phyloP scores from a whole-genome alignment of 2,888 invertebrate genomes.

The Diarsia dahlii region DNA sequence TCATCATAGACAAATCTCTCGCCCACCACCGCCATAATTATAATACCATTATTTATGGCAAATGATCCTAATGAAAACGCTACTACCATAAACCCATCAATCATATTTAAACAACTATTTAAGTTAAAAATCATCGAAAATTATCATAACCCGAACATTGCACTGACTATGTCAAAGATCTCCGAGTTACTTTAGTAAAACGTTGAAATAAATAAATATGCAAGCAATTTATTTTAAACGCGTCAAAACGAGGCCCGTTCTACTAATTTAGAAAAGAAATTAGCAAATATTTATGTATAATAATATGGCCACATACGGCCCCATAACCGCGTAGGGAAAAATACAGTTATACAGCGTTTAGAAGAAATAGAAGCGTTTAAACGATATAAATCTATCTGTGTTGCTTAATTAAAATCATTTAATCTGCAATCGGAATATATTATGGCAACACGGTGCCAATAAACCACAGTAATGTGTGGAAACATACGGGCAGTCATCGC shows the following conservation, averaged over 20 bases:
- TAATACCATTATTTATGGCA: conserved; percentile 52
- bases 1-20: conserved; percentile 19
- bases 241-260: conserved; percentile 26
- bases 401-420: conserved; percentile 87
- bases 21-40: conserved; percentile 40
- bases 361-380: conserved; percentile 70
- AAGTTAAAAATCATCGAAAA: conserved; percentile 42
- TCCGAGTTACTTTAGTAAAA: conserved; percentile 22
- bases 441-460: conserved; percentile 80
- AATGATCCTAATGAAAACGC: conserved; percentile 47
- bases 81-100: conserved; percentile 50
- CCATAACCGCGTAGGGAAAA: conserved; percentile 70
- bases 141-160: conserved; percentile 46
- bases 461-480: conserved; percentile 76
- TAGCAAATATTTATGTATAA: conserved; percentile 50
- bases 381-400: conserved; percentile 78
- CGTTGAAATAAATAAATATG: conserved; percentile 26
- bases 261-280: conserved; percentile 47
- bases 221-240: conserved; percentile 23
- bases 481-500: conserved; percentile 71
- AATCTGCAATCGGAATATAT: conserved; percentile 87
- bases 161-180: conserved; percentile 43
- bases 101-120: conserved; percentile 40
- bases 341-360: conserved; percentile 74
- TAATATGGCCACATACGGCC: conserved; percentile 57